A percentile compares a stretch with the other conserved stretches of the same genome.
phyloP scores from a whole-genome alignment of 2,113 vertebrate genomes.

The Clarias batrachus region DNA sequence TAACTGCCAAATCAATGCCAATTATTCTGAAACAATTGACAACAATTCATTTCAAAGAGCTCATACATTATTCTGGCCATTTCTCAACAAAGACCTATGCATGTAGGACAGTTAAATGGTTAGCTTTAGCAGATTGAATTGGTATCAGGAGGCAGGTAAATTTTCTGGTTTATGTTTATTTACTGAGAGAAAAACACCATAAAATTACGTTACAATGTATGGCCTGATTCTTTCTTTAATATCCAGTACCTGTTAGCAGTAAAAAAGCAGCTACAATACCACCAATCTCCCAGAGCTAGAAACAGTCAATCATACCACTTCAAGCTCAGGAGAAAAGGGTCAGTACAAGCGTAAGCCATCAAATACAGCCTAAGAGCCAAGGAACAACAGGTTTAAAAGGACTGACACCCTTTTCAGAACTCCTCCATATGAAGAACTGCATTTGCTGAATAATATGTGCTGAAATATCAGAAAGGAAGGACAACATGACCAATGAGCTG shows the following conservation, averaged over 20 bases:
- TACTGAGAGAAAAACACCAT: constrained; percentile 6
- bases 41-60: constrained; percentile 52
- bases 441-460: not conserved
- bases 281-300: not conserved
- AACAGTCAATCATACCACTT: constrained; percentile 37
- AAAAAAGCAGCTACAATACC: constrained; percentile 2
- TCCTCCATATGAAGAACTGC: not conserved
- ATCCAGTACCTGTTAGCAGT: constrained; percentile 12
- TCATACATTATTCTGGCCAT: constrained; percentile 27
- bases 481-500: constrained; percentile 9
- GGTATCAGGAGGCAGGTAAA: constrained; percentile 12
- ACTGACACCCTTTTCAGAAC: not conserved
- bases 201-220: not conserved
- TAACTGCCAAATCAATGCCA: constrained; percentile 65
- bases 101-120: constrained; percentile 42
- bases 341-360: constrained; percentile 24
- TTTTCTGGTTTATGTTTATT: constrained; percentile 34
- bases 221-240: constrained; percentile 18
- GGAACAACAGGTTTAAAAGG: constrained; percentile 23
- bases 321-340: constrained; percentile 4
- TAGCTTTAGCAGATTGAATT: constrained; percentile 26
- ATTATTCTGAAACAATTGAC: constrained; percentile 61
- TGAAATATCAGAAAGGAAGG: not conserved
- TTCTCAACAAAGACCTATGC: constrained; percentile 47
- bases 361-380: not conserved